phyloP scores from a whole-genome alignment of 1,140 invertebrate genomes.

The Ericerus pela region DNA sequence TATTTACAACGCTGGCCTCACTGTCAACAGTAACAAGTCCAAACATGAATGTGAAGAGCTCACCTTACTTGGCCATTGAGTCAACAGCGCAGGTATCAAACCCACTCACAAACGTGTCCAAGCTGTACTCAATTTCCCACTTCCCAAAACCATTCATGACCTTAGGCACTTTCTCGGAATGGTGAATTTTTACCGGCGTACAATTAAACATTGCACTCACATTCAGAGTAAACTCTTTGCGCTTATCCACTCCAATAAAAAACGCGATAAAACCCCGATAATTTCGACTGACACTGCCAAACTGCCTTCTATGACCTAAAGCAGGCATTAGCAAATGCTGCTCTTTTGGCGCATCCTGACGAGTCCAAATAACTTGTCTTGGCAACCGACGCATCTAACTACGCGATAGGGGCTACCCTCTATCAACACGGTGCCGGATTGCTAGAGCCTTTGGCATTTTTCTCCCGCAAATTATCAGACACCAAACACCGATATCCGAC shows the following conservation, averaged over 20 bases:
- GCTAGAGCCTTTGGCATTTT: slow-evolving; percentile 19
- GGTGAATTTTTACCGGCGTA: too few relatives aligned
- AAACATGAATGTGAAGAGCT: too few relatives aligned
- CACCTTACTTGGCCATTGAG: too few relatives aligned
- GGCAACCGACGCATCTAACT: slow-evolving; percentile 20
- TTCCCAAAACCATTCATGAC: too few relatives aligned
- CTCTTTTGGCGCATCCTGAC: slow-evolving; percentile 16
- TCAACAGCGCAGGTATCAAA: too few relatives aligned
- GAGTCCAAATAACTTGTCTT: slow-evolving; percentile 21
- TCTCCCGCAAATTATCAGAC: slow-evolving; percentile 22
- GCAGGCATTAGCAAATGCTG: slow-evolving; percentile 22
- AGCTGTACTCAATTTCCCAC: too few relatives aligned
- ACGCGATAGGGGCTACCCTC: slow-evolving; percentile 20
- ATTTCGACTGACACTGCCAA: slow-evolving; percentile 17
- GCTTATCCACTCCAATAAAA: slow-evolving; percentile 18
- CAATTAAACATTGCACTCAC: too few relatives aligned
- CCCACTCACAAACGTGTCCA: too few relatives aligned
- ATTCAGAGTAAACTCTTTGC: too few relatives aligned
- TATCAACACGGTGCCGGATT: slow-evolving; percentile 21
- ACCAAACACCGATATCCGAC: slow-evolving; percentile 18
- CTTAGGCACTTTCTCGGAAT: too few relatives aligned
- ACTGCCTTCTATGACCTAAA: slow-evolving; percentile 22
- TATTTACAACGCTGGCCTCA: too few relatives aligned
- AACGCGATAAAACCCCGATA: slow-evolving; percentile 11
- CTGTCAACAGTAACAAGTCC: too few relatives aligned